Base-by-base conservation (phyloP, 2,113 vertebrate genomes). In the Fulmarus glacialis region DNA sequence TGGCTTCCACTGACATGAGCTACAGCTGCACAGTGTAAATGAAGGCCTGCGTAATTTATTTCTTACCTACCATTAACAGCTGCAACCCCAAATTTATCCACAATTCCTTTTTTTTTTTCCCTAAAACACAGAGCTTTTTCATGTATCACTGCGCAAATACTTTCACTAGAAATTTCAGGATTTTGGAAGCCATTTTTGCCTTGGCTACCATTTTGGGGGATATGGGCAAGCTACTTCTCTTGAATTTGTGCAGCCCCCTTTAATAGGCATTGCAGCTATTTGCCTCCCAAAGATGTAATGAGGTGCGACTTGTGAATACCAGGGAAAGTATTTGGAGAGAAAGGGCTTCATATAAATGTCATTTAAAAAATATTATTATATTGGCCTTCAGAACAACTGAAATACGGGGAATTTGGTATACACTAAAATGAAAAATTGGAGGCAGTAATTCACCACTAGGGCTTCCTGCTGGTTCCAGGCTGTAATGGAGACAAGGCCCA, bases 21-120 rank as follows among this genome's bases (percentile, higher is more conserved):
- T 71, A 84, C 80, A 95, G 78, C 87, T 97, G 95, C 84, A 80
- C 5, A 7, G 53, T 58, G 62, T 60, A 85, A 93, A 95, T 64
- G 53, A 94, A 75, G 74, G 26, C 58, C 67, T 86, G 30, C 0
- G 12, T 66, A 82, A 94, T 90, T 82, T 79, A 85, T 94, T 94
- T 89, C 64, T 94, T 90, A 82, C 36, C 45, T 89, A 11, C 34
- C 60, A 58, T 77, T 70, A 79, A 68, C 58, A 85, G 58, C 66
- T 87, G 73, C 74, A 97, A 50, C 32, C 58, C 27, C 45, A 91
- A 64, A 77, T 80, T 72, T 93, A 66, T 48, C n/a, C 66, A 66
- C 26, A 38, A n/a, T 36, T 20, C 36, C 32, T 71, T 36, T 80
- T 53, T 59, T 58, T 80, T 53, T 59, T 53, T 26, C 24, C 20